Percentiles rank a stretch among this genome's conserved stretches.
phyloP scores from a whole-genome alignment of 2,113 vertebrate species.

The Varanus komodoensis region DNA sequence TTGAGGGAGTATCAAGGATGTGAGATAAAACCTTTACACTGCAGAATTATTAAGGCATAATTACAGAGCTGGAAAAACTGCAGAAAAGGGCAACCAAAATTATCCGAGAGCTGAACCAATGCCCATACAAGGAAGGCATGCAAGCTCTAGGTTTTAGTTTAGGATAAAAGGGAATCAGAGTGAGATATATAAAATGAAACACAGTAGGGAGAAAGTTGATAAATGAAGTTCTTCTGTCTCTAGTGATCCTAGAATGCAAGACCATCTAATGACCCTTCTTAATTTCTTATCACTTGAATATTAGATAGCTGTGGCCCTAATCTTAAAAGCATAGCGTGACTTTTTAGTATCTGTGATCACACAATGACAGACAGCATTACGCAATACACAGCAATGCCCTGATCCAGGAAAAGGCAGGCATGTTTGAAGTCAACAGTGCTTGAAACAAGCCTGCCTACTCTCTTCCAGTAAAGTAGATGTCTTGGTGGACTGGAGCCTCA shows the following conservation, averaged over 20 bases:
- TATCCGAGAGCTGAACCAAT: background rate
- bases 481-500: background rate
- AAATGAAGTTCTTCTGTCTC: background rate
- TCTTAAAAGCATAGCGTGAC: background rate
- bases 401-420: conserved; percentile 23
- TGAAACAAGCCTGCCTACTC: background rate
- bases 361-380: background rate
- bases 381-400: background rate
- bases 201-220: background rate
- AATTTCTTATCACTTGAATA: conserved; percentile 18
- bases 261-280: background rate
- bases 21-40: background rate
- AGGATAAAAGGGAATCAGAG: background rate
- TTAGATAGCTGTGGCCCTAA: background rate
- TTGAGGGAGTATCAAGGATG: background rate
- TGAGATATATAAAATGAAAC: background rate
- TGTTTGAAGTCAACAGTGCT: background rate
- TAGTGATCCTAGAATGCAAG: background rate
- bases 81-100: background rate
- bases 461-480: background rate
- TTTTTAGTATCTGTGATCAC: background rate
- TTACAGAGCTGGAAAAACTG: background rate
- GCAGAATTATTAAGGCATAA: background rate
- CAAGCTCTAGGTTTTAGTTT: background rate
- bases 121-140: background rate